These are phyloP conservation scores for Sterna hirundo DNA, from an alignment of 2,113 vertebrate genomes.

Conservation along the genomic window DNA sequence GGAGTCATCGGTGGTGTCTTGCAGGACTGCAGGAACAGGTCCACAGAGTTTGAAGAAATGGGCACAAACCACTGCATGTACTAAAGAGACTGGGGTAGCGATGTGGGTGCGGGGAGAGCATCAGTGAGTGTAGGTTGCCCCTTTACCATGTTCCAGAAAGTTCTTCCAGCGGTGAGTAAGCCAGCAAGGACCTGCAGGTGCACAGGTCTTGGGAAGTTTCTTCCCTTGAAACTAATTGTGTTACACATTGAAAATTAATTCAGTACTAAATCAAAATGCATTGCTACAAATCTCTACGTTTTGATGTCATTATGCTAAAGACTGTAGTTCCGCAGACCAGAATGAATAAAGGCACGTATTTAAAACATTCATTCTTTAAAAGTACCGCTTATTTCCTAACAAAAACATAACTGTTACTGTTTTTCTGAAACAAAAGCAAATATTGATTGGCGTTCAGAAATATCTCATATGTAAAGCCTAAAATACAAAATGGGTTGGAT, in stretches of 20 bases:
- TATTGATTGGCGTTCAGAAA: background rate
- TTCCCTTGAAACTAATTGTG: background rate
- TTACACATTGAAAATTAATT: background rate
- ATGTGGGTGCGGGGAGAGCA: background rate
- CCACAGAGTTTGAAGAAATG: background rate
- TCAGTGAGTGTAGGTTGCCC: fast-evolving
- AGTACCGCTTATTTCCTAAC: background rate
- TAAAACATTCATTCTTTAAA: background rate
- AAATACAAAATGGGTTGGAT: background rate
- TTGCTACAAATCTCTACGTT: background rate
- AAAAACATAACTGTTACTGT: background rate
- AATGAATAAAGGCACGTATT: background rate
- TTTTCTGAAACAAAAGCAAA: background rate
- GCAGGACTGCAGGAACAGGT: background rate
- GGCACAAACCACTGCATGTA: background rate
- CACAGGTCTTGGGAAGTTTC: background rate
- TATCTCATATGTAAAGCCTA: background rate
- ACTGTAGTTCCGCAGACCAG: background rate
- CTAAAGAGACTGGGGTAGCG: background rate
- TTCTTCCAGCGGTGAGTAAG: background rate
- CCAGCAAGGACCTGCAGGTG: background rate
- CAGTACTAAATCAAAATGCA: background rate
- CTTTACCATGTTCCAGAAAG: background rate
- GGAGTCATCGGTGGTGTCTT: background rate
- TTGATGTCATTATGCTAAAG: background rate